Conservation (phyloP, 2,888 invertebrate genomes). For the Tenthredo scrophulariae region DNA sequence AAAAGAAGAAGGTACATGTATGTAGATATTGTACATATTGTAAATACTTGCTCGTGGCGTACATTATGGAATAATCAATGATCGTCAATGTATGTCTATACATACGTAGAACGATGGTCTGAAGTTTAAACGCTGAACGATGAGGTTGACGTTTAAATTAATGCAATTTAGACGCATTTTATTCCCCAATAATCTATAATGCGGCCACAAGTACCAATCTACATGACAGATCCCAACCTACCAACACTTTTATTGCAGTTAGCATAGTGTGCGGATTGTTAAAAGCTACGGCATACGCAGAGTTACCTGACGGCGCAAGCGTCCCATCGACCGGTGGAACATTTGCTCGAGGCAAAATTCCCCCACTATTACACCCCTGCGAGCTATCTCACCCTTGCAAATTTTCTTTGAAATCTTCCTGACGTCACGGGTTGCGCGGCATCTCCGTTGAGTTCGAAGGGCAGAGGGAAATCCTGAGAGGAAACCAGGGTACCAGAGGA, state of each 20-base stretch:
- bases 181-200: slow-evolving; percentile 18
- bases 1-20: slow-evolving; percentile 7
- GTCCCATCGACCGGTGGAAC: slow-evolving; percentile 64
- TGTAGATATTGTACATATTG: slow-evolving; percentile 19
- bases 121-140: background rate
- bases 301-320: slow-evolving; percentile 59
- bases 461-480: slow-evolving; percentile 34
- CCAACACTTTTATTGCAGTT: slow-evolving; percentile 13
- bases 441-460: slow-evolving; percentile 27
- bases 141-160: slow-evolving; percentile 8
- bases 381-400: slow-evolving; percentile 46
- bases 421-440: slow-evolving; percentile 54
- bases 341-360: slow-evolving; percentile 63
- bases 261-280: slow-evolving; percentile 16
- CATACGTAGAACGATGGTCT: background rate
- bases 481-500: slow-evolving; percentile 7
- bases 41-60: background rate
- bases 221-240: slow-evolving; percentile 7
- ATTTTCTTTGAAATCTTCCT: slow-evolving; percentile 51
- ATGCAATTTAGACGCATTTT: slow-evolving; percentile 19
- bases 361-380: slow-evolving; percentile 27
- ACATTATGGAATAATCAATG: slow-evolving; percentile 29
- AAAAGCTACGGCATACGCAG: slow-evolving; percentile 31
- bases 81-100: background rate
- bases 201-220: slow-evolving; percentile 6